Evolutionary conservation across 2,888 invertebrate species (phyloP).

Genomic region (Aphrophora alni): DNA sequence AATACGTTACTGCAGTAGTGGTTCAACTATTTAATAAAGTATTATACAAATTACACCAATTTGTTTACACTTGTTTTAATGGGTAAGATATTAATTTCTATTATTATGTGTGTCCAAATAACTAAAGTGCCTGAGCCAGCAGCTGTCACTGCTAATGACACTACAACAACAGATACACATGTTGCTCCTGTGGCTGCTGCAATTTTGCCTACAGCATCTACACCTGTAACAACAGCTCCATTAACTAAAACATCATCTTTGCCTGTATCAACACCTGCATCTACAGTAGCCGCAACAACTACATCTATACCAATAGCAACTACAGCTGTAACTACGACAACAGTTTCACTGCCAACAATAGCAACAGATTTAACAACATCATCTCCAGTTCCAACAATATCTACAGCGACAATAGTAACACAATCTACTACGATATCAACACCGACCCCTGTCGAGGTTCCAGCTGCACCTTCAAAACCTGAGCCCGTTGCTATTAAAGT

Average conservation of each 20-base stretch:
- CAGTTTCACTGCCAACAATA: slow-evolving; percentile 52
- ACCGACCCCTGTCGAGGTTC: slow-evolving; percentile 78
- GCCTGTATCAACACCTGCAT: slow-evolving; percentile 48
- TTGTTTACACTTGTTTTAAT: no score
- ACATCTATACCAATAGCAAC: slow-evolving; percentile 9
- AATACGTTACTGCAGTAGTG: no score
- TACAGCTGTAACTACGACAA: slow-evolving; percentile 25
- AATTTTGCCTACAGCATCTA: not conserved
- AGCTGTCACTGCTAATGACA: slow-evolving; percentile 26
- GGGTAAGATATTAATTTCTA: not conserved
- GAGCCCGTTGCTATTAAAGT: slow-evolving; percentile 13
- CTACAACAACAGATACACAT: slow-evolving; percentile 13
- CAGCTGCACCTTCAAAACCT: slow-evolving; percentile 71
- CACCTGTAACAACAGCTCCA: slow-evolving; percentile 2
- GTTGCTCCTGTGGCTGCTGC: slow-evolving; percentile 12
- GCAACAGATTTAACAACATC: slow-evolving; percentile 47
- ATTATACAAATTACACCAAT: no score
- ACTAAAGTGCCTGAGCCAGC: slow-evolving; percentile 29
- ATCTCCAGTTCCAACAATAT: slow-evolving; percentile 42
- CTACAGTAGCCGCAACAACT: not conserved
- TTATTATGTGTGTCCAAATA: not conserved
- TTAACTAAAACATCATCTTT: slow-evolving; percentile 33
- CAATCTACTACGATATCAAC: slow-evolving; percentile 50
- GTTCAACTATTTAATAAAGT: no score
- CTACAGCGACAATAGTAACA: slow-evolving; percentile 38